Base-by-base conservation (phyloP, 1,140 invertebrate genomes). In the Habropoda laboriosa region DNA sequence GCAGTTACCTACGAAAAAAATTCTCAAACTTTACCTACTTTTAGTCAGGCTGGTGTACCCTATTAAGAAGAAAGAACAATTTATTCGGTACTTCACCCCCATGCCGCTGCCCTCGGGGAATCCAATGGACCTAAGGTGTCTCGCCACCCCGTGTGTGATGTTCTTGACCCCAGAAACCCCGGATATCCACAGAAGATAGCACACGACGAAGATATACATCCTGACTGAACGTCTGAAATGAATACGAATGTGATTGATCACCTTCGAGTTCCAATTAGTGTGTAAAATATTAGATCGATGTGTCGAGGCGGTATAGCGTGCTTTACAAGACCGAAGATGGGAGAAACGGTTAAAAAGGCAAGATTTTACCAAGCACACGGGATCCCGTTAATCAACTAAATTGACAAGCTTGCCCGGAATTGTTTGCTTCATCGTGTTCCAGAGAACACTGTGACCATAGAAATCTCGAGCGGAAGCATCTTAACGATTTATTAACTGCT, bases 91-190 rank as follows among this genome's bases (percentile, higher is more conserved):
- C 38, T 79, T 78, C 88, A 93, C 92, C 88, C 92, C 92, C 81
- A 82, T 89, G 67, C 84, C 88, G 55, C 89, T 92, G 53, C 87
- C 87, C 53, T 87, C 80, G 53, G 92, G 92, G 83, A 89, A 93
- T 71, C 79, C 85, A 60, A 92, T 68, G 24, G 92, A 92, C 51
- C 91, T 89, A 77, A 92, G 89, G 53, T 92, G 90, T 49, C 89
- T 91, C 49, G 84, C 81, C 55, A 92, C 66, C 16, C 79, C 88
- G 35, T 86, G 67, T 40, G 88, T 87, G 47, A 89, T 82, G 66
- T 91, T 89, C 60, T 81, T 90, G 63, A 89, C 77, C 49, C 61
- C 89, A 35, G 79, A 86, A 45, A 86, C 88, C 63, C 32, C 55
- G 30, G 76, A 72, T 24, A 78, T 21, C 47, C 68, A 80, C 64